Percentiles rank a stretch among this genome's conserved stretches.
These are phyloP conservation scores for Quadroppia sp. DNA, from an alignment of 2,888 invertebrate species.

Conservation along the genomic window DNA sequence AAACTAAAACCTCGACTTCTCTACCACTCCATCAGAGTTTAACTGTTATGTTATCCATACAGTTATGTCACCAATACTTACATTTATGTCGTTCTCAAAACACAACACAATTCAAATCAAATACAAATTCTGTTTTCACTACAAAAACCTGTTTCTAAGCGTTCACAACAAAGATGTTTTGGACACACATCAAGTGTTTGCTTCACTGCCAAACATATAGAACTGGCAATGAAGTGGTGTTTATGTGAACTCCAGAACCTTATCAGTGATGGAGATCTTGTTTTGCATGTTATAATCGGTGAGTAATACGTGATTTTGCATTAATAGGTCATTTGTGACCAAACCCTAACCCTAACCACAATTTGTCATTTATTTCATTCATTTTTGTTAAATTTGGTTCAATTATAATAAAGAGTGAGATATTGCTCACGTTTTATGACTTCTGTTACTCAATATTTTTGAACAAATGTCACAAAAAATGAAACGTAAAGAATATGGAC, in stretches of 20 bases:
- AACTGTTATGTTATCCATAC: conserved; percentile 19
- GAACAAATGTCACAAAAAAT: too few relatives aligned
- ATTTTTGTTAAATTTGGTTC: too few relatives aligned
- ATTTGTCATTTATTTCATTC: too few relatives aligned
- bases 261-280: not conserved
- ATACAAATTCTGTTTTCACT: not conserved
- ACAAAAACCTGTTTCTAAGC: conserved; percentile 1
- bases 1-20: conserved; percentile 32
- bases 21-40: conserved; percentile 16
- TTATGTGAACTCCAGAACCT: not conserved
- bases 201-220: not conserved
- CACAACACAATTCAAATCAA: not conserved
- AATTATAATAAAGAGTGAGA: too few relatives aligned
- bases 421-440: too few relatives aligned
- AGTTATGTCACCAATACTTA: not conserved
- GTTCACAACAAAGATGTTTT: conserved; percentile 3
- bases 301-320: conserved; percentile 11
- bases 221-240: not conserved
- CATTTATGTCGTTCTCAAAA: not conserved
- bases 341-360: too few relatives aligned
- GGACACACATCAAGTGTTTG: not conserved
- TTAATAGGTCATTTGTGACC: not conserved
- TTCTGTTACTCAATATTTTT: too few relatives aligned
- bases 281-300: conserved; percentile 4
- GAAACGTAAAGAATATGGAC: too few relatives aligned